Evolutionary conservation across 2,113 vertebrate genomes (phyloP).

Genomic region (Myiozetetes cayanensis): DNA sequence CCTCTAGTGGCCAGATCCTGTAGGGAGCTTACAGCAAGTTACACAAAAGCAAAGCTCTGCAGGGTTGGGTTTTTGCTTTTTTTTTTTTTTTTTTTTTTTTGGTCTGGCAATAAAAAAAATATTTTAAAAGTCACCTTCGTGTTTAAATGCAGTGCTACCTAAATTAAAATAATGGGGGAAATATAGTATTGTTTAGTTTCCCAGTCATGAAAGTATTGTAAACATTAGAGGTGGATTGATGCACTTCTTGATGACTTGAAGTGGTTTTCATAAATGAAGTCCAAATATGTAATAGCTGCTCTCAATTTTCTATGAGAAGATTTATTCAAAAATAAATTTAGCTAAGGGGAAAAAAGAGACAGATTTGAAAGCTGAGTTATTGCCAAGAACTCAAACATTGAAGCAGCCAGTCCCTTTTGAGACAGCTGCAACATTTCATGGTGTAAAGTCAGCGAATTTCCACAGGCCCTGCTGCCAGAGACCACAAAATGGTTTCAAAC

Average conservation of each 20-base stretch:
- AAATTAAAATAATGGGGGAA: conserved; percentile 70
- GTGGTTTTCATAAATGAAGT: conserved; percentile 70
- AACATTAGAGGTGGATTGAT: conserved; percentile 48
- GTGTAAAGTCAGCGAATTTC: conserved; percentile 89
- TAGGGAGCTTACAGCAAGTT: neutral
- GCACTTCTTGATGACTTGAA: conserved; percentile 64
- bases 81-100: neutral
- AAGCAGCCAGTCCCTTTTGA: conserved; percentile 78
- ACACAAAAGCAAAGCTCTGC: neutral
- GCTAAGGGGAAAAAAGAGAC: conserved; percentile 74
- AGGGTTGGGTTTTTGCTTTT: neutral
- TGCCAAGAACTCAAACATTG: conserved; percentile 78
- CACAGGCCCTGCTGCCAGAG: conserved; percentile 85
- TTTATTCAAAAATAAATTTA: conserved; percentile 81
- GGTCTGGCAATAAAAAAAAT: neutral
- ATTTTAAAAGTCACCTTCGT: neutral
- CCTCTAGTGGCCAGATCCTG: conserved; percentile 52
- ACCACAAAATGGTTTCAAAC: conserved; percentile 91
- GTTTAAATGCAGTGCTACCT: conserved; percentile 65
- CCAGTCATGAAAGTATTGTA: conserved; percentile 62
- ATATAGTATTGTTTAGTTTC: conserved; percentile 60
- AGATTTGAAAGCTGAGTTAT: conserved; percentile 77
- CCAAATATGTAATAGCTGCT: conserved; percentile 77
- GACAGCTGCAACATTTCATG: conserved; percentile 90
- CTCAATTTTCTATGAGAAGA: conserved; percentile 78